Conservation (phyloP, 2,888 invertebrate species). For the Standfussiana lucernea region DNA sequence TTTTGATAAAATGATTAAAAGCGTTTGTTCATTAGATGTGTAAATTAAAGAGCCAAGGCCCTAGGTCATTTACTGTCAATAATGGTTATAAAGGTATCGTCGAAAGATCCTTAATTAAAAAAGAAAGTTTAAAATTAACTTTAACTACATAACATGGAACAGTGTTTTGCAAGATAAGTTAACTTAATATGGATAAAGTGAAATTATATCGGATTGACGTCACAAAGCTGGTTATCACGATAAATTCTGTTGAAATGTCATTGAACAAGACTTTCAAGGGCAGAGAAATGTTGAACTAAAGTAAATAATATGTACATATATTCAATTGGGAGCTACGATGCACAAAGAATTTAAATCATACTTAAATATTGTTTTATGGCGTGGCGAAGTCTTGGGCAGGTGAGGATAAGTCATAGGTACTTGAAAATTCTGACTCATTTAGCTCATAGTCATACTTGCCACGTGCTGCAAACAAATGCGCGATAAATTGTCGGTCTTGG, state of each 20-base stretch:
- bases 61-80: background rate
- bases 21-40: background rate
- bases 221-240: slow-evolving; percentile 19
- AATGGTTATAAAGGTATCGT: background rate
- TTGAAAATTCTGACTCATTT: slow-evolving; percentile 32
- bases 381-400: background rate
- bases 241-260: slow-evolving; percentile 22
- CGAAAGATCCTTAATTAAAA: background rate
- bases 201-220: slow-evolving; percentile 40
- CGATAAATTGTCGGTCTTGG: slow-evolving; percentile 1
- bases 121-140: background rate
- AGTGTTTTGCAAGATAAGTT: background rate
- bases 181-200: background rate
- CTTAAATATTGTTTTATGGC: background rate
- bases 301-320: slow-evolving; percentile 13
- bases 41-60: background rate
- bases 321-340: background rate
- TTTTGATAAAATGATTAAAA: slow-evolving; percentile 4
- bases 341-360: slow-evolving; percentile 4
- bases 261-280: slow-evolving; percentile 24
- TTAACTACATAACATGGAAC: background rate
- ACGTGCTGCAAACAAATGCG: slow-evolving; percentile 2
- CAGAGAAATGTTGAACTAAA: slow-evolving; percentile 16
- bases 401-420: background rate
- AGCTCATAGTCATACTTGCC: slow-evolving; percentile 16